These are phyloP conservation scores for Stegostoma tigrinum DNA, from an alignment of 2,113 vertebrate species.

Conservation along the genomic window DNA sequence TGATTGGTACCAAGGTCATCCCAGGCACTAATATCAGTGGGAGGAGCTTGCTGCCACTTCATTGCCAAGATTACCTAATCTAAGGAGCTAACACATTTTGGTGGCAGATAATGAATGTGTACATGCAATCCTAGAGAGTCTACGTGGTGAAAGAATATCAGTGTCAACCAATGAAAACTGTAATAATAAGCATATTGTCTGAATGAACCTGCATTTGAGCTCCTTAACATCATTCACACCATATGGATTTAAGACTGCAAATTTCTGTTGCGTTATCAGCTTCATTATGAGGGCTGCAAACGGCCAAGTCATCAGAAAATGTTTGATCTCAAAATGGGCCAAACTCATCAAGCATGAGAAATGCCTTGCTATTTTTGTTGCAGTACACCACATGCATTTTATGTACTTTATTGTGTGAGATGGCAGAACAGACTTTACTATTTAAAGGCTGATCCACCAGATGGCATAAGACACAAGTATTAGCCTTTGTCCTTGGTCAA, in stretches of 20 bases:
- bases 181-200: neutral
- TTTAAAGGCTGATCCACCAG: conserved; percentile 22
- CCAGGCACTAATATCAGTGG: no score
- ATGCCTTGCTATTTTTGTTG: conserved; percentile 17
- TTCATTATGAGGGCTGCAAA: no score
- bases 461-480: conserved; percentile 19
- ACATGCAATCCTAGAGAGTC: neutral
- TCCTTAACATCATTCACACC: neutral
- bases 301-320: neutral
- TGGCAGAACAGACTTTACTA: neutral
- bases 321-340: neutral
- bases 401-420: neutral
- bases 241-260: neutral
- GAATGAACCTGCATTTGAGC: neutral
- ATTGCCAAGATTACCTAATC: neutral
- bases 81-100: neutral
- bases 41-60: no score
- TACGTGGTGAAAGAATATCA: neutral
- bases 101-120: neutral
- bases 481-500: conserved; percentile 4
- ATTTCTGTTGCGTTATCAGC: neutral
- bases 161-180: neutral
- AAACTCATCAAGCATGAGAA: neutral
- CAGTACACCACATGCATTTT: neutral
- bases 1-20: no score